Evolutionary conservation across 92 coral and sea anemone genomes (phyloP).

Genomic region (Palythoa caribaeorum): DNA sequence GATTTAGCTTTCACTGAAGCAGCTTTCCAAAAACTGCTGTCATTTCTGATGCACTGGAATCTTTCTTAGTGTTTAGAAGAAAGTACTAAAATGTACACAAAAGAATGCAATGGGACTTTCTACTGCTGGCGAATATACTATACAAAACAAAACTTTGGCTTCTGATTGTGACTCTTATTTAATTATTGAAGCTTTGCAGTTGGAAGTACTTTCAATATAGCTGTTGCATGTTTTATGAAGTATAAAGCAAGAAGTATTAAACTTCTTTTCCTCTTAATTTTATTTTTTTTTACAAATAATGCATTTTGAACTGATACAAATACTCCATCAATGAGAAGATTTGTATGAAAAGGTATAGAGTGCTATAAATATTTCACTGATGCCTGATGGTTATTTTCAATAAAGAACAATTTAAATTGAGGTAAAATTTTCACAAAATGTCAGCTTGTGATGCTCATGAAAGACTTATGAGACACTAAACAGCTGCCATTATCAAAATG

Average conservation of each 20-base stretch:
- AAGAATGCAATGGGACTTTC: background rate
- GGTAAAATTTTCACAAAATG: conserved; percentile 35
- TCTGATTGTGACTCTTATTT: conserved; percentile 28
- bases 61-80: background rate
- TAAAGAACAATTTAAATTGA: conserved; percentile 2
- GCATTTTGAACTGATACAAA: background rate
- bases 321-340: background rate
- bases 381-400: background rate
- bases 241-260: conserved; percentile 3
- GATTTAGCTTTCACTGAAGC: background rate
- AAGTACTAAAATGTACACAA: background rate
- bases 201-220: conserved; percentile 1
- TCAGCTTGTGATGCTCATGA: conserved; percentile 49
- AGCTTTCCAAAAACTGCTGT: background rate
- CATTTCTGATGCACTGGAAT: background rate
- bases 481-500: conserved; percentile 45
- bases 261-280: background rate
- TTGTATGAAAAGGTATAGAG: background rate
- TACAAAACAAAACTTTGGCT: conserved; percentile 33
- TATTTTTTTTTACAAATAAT: background rate
- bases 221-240: conserved; percentile 45
- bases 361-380: background rate
- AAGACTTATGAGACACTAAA: conserved; percentile 40
- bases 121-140: conserved; percentile 7
- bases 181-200: conserved; percentile 37